phyloP scores from a whole-genome alignment of 2,113 vertebrate species.

The Glareola pratincola region DNA sequence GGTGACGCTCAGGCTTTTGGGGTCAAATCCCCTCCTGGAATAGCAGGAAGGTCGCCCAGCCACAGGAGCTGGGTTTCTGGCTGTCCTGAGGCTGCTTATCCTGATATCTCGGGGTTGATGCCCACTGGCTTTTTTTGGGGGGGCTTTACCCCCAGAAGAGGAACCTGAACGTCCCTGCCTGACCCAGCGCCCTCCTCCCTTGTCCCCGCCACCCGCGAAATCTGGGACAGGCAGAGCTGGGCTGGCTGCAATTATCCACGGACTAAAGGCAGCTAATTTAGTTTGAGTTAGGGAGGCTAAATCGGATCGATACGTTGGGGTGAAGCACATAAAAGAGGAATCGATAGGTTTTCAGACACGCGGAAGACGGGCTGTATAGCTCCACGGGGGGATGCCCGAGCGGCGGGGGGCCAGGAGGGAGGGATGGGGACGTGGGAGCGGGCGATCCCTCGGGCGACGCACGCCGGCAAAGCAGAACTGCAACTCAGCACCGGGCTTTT shows the following conservation, averaged over 20 bases:
- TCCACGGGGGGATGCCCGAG: not conserved
- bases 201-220: not conserved
- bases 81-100: not conserved
- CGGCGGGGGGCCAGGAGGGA: fast-evolving
- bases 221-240: slow-evolving; percentile 10
- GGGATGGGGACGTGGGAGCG: not conserved
- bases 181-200: not conserved
- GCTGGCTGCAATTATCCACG: not conserved
- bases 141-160: not conserved
- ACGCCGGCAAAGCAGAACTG: not conserved
- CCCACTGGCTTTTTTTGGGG: not conserved
- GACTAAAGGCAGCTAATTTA: slow-evolving; percentile 54
- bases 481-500: not conserved
- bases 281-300: not conserved
- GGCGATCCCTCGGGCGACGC: not conserved
- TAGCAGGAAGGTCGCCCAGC: not conserved
- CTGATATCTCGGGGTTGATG: not conserved
- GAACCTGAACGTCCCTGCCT: not conserved
- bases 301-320: not conserved
- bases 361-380: not conserved
- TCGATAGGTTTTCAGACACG: not conserved
- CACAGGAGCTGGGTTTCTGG: not conserved
- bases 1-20: not conserved
- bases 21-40: not conserved
- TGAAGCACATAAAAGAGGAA: not conserved